phyloP scores from a whole-genome alignment of 2,797 vertebrate species.

The Aeoliscus strigatus region DNA sequence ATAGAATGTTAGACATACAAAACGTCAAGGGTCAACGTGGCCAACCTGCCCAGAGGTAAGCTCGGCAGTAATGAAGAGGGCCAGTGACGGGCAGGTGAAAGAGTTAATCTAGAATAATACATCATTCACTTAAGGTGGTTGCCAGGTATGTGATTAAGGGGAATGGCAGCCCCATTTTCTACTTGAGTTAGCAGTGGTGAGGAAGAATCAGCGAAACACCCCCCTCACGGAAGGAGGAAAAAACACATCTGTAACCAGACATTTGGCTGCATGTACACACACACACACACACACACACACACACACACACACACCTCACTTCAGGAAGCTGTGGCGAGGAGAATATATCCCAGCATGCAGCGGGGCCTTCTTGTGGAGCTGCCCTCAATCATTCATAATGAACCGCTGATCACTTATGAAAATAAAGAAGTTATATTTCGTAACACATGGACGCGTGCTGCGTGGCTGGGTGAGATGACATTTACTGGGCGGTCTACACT shows the following conservation, averaged over 20 bases:
- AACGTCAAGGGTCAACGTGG: constrained; percentile 12
- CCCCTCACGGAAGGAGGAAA: neutral
- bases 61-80: constrained; percentile 3
- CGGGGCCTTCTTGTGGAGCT: constrained; percentile 45
- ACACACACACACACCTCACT: neutral
- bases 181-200: neutral
- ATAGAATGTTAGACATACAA: neutral
- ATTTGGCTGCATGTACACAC: neutral
- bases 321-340: constrained; percentile 7
- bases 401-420: constrained; percentile 55
- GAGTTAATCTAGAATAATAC: constrained; percentile 52
- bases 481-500: constrained; percentile 55
- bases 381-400: constrained; percentile 67
- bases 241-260: neutral
- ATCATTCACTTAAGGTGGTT: constrained; percentile 59
- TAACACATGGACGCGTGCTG: constrained; percentile 40
- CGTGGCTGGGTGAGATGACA: constrained; percentile 51
- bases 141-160: constrained; percentile 50
- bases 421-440: constrained; percentile 69
- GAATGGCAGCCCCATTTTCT: constrained; percentile 41
- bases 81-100: constrained; percentile 18
- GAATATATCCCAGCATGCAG: constrained; percentile 51
- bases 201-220: neutral
- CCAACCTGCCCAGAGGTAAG: neutral
- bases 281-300: constrained; percentile 4